Evolutionary conservation across 2,888 invertebrate genomes (phyloP).

Genomic region (Pterostichus madidus): DNA sequence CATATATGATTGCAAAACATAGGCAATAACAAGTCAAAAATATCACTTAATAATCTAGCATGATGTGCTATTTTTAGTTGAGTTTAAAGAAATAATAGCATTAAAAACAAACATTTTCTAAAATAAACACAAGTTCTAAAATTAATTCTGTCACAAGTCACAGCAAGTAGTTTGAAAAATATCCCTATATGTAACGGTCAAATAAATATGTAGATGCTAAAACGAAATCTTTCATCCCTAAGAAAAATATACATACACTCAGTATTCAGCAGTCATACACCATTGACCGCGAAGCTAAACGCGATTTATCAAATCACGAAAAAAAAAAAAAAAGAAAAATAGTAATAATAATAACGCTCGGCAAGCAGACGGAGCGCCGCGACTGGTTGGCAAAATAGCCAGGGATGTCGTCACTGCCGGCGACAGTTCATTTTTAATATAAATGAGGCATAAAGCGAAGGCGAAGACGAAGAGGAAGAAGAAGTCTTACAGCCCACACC

Average conservation of each 20-base stretch:
- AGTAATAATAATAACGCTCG: slow-evolving; percentile 61
- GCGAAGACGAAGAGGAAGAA: slow-evolving; percentile 17
- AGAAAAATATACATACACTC: slow-evolving; percentile 54
- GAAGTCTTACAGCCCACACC: neutral
- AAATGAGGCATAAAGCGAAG: slow-evolving; percentile 72
- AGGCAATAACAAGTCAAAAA: too few species aligned
- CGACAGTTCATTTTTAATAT: slow-evolving; percentile 78
- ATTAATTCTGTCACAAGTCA: slow-evolving; percentile 15
- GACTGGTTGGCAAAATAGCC: slow-evolving; percentile 74
- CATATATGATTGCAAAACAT: too few species aligned
- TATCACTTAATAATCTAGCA: too few species aligned
- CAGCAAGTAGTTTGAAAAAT: neutral
- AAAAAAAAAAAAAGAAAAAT: slow-evolving; percentile 59
- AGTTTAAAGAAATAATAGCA: slow-evolving; percentile 18
- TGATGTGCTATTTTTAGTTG: slow-evolving; percentile 22
- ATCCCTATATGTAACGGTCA: slow-evolving; percentile 22
- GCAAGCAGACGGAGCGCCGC: slow-evolving; percentile 32
- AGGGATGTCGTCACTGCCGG: slow-evolving; percentile 75
- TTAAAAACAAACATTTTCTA: slow-evolving; percentile 44
- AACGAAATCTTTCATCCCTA: slow-evolving; percentile 35
- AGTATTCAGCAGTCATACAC: slow-evolving; percentile 20
- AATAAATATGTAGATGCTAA: slow-evolving; percentile 37
- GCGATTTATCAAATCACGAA: slow-evolving; percentile 62
- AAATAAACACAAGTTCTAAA: slow-evolving; percentile 35
- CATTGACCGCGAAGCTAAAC: slow-evolving; percentile 44